phyloP scores from a whole-genome alignment of 2,113 vertebrate genomes.

The Felis chaus region DNA sequence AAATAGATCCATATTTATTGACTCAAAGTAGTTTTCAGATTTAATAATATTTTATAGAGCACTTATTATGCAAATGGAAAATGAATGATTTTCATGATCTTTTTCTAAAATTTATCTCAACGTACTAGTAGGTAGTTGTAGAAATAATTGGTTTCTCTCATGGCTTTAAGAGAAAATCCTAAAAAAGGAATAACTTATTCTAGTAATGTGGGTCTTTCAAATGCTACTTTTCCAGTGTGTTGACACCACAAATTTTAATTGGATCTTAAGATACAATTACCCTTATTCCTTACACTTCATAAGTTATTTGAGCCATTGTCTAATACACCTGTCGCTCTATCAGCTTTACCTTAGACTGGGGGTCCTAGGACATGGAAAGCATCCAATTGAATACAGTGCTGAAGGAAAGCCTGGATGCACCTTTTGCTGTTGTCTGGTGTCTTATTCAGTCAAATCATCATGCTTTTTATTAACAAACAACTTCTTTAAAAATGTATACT shows the following conservation, averaged over 20 bases:
- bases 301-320: slow-evolving; percentile 57
- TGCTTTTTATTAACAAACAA: slow-evolving; percentile 86
- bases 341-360: slow-evolving; percentile 57
- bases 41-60: slow-evolving; percentile 80
- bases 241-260: slow-evolving; percentile 41
- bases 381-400: slow-evolving; percentile 76
- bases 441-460: slow-evolving; percentile 84
- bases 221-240: slow-evolving; percentile 62
- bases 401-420: slow-evolving; percentile 91
- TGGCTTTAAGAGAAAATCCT: slow-evolving; percentile 68
- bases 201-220: slow-evolving; percentile 69
- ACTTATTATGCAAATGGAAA: slow-evolving; percentile 72
- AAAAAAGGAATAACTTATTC: slow-evolving; percentile 63
- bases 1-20: slow-evolving; percentile 66
- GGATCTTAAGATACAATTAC: slow-evolving; percentile 58
- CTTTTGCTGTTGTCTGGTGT: slow-evolving; percentile 87
- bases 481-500: slow-evolving; percentile 85
- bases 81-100: slow-evolving; percentile 70
- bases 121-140: slow-evolving; percentile 71
- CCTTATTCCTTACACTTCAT: not conserved
- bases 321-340: slow-evolving; percentile 25
- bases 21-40: slow-evolving; percentile 80
- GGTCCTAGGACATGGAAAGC: slow-evolving; percentile 45
- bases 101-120: slow-evolving; percentile 71
- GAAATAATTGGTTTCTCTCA: slow-evolving; percentile 56